Percentiles rank a stretch among this genome's conserved stretches.
phyloP scores from a whole-genome alignment of 2,888 invertebrate species.

The Halictus ligatus region DNA sequence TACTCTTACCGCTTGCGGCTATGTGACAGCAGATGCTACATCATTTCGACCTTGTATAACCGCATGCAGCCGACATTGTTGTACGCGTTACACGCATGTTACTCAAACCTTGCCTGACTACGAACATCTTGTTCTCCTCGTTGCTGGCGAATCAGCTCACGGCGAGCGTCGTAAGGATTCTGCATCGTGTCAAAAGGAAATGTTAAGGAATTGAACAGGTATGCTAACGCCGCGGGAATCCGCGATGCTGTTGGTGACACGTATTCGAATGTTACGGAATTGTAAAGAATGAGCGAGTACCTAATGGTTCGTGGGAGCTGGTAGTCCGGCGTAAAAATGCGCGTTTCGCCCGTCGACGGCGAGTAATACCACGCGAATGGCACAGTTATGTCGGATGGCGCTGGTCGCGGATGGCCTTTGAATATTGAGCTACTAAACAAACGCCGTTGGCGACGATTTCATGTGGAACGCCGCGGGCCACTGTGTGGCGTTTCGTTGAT shows the following conservation, averaged over 20 bases:
- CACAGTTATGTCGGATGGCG: slow-evolving; percentile 16
- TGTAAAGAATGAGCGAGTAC: background rate
- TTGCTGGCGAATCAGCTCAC: background rate
- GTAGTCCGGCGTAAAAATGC: background rate
- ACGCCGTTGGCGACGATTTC: slow-evolving; percentile 51
- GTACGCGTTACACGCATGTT: background rate
- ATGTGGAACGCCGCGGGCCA: slow-evolving; percentile 22
- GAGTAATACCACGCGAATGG: slow-evolving; percentile 23
- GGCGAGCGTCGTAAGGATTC: background rate
- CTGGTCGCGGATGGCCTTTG: slow-evolving; percentile 37
- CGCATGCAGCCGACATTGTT: background rate
- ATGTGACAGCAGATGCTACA: slow-evolving; percentile 11
- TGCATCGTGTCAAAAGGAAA: background rate
- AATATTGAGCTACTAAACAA: slow-evolving; percentile 58
- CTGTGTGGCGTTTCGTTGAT: slow-evolving; percentile 31
- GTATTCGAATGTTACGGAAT: background rate
- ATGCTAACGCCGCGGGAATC: background rate
- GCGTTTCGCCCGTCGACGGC: background rate
- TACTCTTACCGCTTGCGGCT: background rate
- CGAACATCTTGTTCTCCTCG: background rate
- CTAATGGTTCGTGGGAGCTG: background rate
- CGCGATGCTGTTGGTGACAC: background rate
- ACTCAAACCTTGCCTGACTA: background rate
- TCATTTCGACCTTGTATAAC: slow-evolving; percentile 2
- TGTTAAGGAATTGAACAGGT: slow-evolving; percentile 5